These are phyloP conservation scores for Chanos chanos DNA, from an alignment of 2,797 vertebrate genomes.

Conservation along the genomic window DNA sequence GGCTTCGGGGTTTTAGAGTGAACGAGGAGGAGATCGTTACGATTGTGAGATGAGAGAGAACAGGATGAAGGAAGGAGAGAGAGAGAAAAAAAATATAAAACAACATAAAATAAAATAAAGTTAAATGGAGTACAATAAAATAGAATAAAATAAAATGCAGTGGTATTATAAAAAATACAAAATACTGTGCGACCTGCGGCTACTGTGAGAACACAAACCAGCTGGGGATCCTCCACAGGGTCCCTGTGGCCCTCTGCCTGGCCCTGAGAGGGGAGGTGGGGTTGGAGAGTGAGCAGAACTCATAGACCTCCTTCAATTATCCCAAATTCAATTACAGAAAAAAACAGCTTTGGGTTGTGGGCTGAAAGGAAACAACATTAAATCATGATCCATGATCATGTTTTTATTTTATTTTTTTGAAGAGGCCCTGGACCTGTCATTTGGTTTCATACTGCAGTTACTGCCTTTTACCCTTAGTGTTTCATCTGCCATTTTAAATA, in stretches of 20 bases:
- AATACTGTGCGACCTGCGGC: constrained; percentile 36
- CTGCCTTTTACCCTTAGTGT: background rate
- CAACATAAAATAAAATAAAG: no score
- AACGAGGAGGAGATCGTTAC: background rate
- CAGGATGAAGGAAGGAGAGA: background rate
- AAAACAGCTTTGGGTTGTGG: constrained; percentile 52
- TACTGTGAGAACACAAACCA: constrained; percentile 42
- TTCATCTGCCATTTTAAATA: no score
- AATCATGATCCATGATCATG: constrained; percentile 49
- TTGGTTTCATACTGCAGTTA: constrained; percentile 36
- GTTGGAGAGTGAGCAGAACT: constrained; percentile 22
- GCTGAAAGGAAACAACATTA: constrained; percentile 54
- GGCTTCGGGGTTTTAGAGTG: constrained; percentile 4
- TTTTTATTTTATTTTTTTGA: constrained; percentile 41
- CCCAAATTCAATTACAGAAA: constrained; percentile 58
- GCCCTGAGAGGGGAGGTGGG: constrained; percentile 1
- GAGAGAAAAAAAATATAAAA: constrained; percentile 15
- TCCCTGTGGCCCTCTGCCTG: constrained; percentile 25
- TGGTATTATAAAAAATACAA: no score
- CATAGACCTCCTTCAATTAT: constrained; percentile 44
- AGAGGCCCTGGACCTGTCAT: constrained; percentile 41
- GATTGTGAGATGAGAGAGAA: constrained; percentile 19
- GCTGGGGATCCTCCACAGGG: constrained; percentile 28
- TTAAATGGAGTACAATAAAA: no score
- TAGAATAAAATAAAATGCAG: no score